Conservation (phyloP, 2,797 vertebrate genomes). For the Triplophysa yarkandensis region DNA sequence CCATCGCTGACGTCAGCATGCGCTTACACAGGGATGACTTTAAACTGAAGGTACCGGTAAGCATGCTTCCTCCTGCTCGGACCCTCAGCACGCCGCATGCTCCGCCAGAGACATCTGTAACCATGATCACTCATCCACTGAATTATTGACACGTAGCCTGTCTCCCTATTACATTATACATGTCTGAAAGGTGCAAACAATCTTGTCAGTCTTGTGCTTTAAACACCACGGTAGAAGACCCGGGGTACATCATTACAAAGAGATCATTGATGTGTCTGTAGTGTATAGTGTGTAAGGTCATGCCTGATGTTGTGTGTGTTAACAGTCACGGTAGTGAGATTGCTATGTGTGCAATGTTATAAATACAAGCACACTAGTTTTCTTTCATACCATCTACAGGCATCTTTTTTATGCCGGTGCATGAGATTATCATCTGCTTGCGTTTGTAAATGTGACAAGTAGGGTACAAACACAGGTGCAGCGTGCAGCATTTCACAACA, state of each 20-base stretch:
- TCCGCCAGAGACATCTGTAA: conserved; percentile 7
- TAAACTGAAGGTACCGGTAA: conserved; percentile 98
- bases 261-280: not conserved
- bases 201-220: not conserved
- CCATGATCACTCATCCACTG: conserved; percentile 29
- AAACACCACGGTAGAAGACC: not conserved
- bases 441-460: not conserved
- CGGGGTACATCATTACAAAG: not conserved
- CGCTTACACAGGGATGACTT: conserved; percentile 92
- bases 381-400: not conserved
- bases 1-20: conserved; percentile 90
- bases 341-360: not conserved
- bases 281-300: not conserved
- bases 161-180: conserved; percentile 25
- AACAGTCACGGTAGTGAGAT: not conserved
- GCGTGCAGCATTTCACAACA: not conserved
- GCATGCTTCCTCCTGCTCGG: conserved; percentile 67
- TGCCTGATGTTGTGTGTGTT: not conserved
- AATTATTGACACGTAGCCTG: conserved; percentile 18
- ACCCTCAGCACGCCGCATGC: conserved; percentile 33
- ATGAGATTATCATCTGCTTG: conserved; percentile 1
- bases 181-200: conserved; percentile 20
- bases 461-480: not conserved
- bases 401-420: not conserved
- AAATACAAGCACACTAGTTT: not conserved